A percentile compares a stretch with the other conserved stretches of the same genome.
Conservation (phyloP, 2,113 vertebrate species). For the Pelodiscus sinensis region DNA sequence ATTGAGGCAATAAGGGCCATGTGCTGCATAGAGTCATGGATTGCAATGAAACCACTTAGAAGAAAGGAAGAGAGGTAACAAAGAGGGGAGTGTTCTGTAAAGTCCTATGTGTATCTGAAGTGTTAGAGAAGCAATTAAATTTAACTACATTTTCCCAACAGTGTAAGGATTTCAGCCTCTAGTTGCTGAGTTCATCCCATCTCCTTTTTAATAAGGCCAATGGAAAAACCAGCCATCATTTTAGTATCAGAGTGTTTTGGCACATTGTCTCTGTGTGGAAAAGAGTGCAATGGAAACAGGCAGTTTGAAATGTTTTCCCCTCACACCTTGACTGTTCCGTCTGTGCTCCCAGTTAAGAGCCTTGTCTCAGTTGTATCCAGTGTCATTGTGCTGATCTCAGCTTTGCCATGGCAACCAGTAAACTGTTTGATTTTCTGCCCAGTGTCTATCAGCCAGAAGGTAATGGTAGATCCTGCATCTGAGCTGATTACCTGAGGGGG, state of each 20-base stretch:
- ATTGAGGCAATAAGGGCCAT: not conserved
- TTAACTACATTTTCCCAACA: constrained; percentile 8
- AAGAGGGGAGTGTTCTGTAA: not conserved
- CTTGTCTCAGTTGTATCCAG: constrained; percentile 76
- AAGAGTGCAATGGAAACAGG: not conserved
- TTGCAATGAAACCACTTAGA: not conserved
- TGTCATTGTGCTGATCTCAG: constrained; percentile 82
- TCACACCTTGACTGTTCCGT: constrained; percentile 80
- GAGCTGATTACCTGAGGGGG: constrained; percentile 82
- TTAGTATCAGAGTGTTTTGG: not conserved
- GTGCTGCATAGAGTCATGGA: rapidly evolving
- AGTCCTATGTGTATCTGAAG: not conserved
- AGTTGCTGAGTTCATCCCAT: not conserved
- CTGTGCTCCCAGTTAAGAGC: constrained; percentile 81
- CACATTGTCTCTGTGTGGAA: not conserved
- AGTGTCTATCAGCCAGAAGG: constrained; percentile 84
- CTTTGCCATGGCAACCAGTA: constrained; percentile 84
- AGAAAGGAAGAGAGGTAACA: not conserved
- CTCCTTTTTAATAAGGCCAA: not conserved
- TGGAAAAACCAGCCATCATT: not conserved
- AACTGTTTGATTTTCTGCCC: constrained; percentile 88
- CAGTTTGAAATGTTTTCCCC: not conserved
- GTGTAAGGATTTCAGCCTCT: not conserved
- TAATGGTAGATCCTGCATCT: constrained; percentile 80
- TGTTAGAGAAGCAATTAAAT: not conserved